A percentile compares a stretch with the other conserved stretches of the same genome.
Conservation (phyloP, 2,888 invertebrate species). For the Idaea biselata region DNA sequence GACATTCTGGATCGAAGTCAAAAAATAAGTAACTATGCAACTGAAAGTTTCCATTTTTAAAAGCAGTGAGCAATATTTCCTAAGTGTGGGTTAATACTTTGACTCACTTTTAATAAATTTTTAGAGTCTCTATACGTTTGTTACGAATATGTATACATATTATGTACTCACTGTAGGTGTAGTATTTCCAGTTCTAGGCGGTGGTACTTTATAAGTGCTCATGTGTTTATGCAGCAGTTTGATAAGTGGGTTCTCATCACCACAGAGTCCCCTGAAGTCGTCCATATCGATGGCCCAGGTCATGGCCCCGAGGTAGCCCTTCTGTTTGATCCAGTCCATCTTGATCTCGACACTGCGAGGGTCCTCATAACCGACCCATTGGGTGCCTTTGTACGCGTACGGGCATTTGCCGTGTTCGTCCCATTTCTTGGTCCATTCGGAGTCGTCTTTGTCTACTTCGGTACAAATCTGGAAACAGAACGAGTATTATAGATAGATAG, state of each 20-base stretch:
- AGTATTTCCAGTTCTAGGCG: constrained; percentile 80
- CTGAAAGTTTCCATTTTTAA: too few relatives aligned
- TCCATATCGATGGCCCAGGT: constrained; percentile 97
- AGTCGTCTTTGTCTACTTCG: constrained; percentile 84
- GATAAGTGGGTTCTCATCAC: constrained; percentile 87
- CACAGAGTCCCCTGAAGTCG: constrained; percentile 92
- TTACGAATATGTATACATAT: neutral
- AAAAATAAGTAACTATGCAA: too few relatives aligned
- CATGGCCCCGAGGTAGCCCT: constrained; percentile 92
- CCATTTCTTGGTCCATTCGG: constrained; percentile 91
- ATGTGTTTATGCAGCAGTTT: constrained; percentile 87
- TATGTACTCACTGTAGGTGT: constrained; percentile 83
- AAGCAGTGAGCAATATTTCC: too few relatives aligned
- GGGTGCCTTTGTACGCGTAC: constrained; percentile 91
- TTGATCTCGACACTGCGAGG: constrained; percentile 90
- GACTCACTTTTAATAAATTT: neutral
- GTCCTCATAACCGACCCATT: constrained; percentile 96
- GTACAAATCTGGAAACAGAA: constrained; percentile 84
- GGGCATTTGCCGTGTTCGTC: constrained; percentile 91
- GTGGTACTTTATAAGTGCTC: constrained; percentile 85
- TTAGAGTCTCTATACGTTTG: too few relatives aligned
- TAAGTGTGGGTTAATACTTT: too few relatives aligned
- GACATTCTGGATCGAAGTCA: too few relatives aligned
- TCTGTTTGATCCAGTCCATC: constrained; percentile 92
- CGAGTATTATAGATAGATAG: constrained; percentile 4